Percentiles rank a stretch among this genome's conserved stretches.
Evolutionary conservation across 2,888 invertebrate species (phyloP).

Genomic region (Caenorhabditis sp.): DNA sequence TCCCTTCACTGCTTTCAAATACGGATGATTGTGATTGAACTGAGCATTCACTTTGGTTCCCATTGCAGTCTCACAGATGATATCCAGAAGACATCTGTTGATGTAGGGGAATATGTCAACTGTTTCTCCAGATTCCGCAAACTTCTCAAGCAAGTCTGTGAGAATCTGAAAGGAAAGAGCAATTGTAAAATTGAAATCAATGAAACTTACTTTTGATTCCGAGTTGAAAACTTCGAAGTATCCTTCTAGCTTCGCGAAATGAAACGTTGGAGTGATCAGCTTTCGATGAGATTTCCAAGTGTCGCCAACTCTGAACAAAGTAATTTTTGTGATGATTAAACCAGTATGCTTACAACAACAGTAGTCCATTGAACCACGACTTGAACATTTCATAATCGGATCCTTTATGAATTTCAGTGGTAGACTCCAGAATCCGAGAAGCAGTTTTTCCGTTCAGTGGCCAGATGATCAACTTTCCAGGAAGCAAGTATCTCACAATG

Average conservation of each 20-base stretch:
- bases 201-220: constrained; percentile 16
- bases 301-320: neutral
- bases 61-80: constrained; percentile 26
- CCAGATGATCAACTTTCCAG: constrained; percentile 27
- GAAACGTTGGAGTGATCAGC: constrained; percentile 24
- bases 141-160: constrained; percentile 80
- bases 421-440: constrained; percentile 78
- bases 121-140: constrained; percentile 71
- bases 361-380: constrained; percentile 84
- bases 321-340: too few relatives aligned
- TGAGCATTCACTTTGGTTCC: constrained; percentile 30
- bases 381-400: constrained; percentile 84
- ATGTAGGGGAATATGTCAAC: constrained; percentile 25
- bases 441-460: constrained; percentile 29
- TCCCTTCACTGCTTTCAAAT: constrained; percentile 70
- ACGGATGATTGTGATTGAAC: constrained; percentile 63
- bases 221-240: constrained; percentile 25
- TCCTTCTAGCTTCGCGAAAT: constrained; percentile 30
- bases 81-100: constrained; percentile 23
- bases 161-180: constrained; percentile 77
- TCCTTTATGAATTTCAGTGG: constrained; percentile 82
- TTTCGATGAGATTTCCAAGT: constrained; percentile 26
- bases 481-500: constrained; percentile 21
- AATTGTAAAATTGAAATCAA: too few relatives aligned
- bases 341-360: neutral